Percentiles rank a stretch among this genome's conserved stretches.
Evolutionary conservation across 2,113 vertebrate species (phyloP).

Genomic region (Lasiurus borealis): DNA sequence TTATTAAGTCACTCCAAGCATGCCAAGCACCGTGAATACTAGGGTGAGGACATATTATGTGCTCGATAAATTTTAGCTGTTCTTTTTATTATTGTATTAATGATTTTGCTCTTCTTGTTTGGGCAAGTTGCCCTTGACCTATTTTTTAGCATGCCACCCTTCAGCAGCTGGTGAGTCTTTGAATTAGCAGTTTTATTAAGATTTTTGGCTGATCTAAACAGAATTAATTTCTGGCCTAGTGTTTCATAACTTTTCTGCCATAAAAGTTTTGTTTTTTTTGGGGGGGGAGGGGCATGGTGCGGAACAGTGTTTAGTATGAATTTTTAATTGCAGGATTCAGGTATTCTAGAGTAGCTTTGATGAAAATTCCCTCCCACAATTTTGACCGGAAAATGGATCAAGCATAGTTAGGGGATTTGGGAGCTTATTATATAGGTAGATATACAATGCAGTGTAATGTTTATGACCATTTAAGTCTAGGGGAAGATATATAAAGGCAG

Average conservation of each 20-base stretch:
- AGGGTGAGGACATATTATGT: background rate
- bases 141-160: background rate
- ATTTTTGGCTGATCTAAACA: slow-evolving; percentile 15
- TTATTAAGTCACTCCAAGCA: background rate
- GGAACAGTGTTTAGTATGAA: background rate
- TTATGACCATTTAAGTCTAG: background rate
- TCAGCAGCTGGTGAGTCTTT: slow-evolving; percentile 19
- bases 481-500: background rate
- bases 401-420: background rate
- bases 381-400: background rate
- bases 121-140: background rate
- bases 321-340: background rate
- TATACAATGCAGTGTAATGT: background rate
- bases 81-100: background rate
- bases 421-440: background rate
- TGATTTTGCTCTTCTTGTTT: background rate
- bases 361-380: background rate
- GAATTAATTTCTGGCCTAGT: slow-evolving; percentile 18
- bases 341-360: background rate
- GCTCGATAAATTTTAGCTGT: background rate
- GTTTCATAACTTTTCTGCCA: slow-evolving; percentile 30
- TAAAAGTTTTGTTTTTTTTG: background rate
- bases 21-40: background rate
- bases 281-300: too few species aligned
- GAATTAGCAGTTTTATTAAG: slow-evolving; percentile 45